A percentile compares a stretch with the other conserved stretches of the same genome.
phyloP scores from a whole-genome alignment of 2,888 invertebrate species.

The Pristionchus exspectatus region DNA sequence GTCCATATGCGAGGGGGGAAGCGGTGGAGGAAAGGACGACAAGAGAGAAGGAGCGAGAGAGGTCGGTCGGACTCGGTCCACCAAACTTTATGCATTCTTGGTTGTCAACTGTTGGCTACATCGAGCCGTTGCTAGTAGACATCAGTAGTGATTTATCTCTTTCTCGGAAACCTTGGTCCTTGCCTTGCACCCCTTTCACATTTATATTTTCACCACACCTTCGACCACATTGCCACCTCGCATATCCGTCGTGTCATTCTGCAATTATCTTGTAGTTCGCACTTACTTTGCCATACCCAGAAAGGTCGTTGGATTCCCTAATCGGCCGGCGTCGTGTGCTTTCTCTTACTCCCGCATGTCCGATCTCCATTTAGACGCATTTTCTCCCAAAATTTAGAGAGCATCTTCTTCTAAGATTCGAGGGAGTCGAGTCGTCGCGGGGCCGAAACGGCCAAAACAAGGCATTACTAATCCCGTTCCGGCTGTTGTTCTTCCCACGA shows the following conservation, averaged over 20 bases:
- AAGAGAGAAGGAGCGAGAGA: neutral
- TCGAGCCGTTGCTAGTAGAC: too few relatives aligned
- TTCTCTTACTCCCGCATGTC: neutral
- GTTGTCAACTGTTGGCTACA: too few relatives aligned
- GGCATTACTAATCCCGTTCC: neutral
- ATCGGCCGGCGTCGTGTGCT: neutral
- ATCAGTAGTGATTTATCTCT: too few relatives aligned
- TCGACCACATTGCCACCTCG: neutral
- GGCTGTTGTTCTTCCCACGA: slow-evolving; percentile 43
- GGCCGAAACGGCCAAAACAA: slow-evolving; percentile 16
- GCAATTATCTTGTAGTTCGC: neutral
- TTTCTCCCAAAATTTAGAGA: neutral
- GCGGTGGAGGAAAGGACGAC: neutral
- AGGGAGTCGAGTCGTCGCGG: neutral
- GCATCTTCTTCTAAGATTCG: neutral
- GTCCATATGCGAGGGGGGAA: slow-evolving; percentile 33
- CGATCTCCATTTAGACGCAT: neutral
- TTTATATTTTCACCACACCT: neutral
- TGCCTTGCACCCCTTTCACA: too few relatives aligned
- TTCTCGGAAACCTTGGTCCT: too few relatives aligned
- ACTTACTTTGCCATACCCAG: neutral
- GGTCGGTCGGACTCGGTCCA: neutral
- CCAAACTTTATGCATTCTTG: neutral
- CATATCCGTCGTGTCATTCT: neutral
- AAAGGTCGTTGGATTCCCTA: neutral